Base-by-base conservation (phyloP, 2,888 invertebrate genomes). In the Cerceris ruficornis region DNA sequence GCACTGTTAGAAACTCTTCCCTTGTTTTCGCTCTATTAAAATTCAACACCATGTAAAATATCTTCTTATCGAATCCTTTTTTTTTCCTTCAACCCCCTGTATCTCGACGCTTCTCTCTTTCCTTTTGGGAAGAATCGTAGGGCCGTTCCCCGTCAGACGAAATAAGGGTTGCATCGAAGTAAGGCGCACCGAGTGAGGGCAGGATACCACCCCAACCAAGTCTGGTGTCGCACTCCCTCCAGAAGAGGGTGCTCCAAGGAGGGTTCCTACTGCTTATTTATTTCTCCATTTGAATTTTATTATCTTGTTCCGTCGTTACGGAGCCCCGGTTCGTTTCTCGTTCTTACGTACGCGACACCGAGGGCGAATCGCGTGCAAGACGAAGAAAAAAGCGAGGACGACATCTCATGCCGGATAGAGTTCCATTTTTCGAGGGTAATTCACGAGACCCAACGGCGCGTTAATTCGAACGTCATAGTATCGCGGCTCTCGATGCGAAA, bases 281-380 rank as follows among this genome's bases (percentile, higher is more conserved):
- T 83, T 87, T 85, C 88, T 87, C 85, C 90, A 91, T 92, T 92
- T 90, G 91, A 92, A 92, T 92, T 92, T 91, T 91, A 92, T 92
- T 91, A 91, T 91, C 91, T 87, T 86, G 85, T 86, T 86, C 87
- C 87, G 83, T 84, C 86, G 84, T 82, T 83, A 82, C 82, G 83
- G 81, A 78, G 77, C 72, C 76, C 83, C 84, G 80, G 70, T 75
- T 82, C 61, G 69, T 80, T 75, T 80, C 77, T 72, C 82, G 66
- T 81, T 73, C 77, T 77, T 81, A 80, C 74, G 58, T 70, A 66
- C 65, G 60, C 74, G 65, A 50, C 74, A 17, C 52, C 67, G 46
- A 5, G 55, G 17, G 58, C 5, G 55, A 15, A 54, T 49, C 17
- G 14, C 7, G 52, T 15, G 14, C 49, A 28, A 72, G 8, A 8